Base-by-base conservation (phyloP, 2,797 vertebrate species). In the Helostoma temminkii region DNA sequence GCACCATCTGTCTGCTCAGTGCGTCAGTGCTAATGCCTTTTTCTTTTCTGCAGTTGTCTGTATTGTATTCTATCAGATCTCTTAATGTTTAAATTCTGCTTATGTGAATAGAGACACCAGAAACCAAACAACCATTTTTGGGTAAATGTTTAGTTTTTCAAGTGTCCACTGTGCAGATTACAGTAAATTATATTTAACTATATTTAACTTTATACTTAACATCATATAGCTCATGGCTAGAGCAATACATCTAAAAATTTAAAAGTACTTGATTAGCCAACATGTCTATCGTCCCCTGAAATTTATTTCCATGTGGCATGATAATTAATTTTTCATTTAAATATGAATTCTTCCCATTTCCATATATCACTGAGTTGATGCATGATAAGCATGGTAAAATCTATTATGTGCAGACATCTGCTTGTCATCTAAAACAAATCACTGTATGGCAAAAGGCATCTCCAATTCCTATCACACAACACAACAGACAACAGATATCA, bases 1-100 rank as follows among this genome's bases (percentile, higher is more conserved):
- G 7, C 77, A 32, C 63, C 74, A 82, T 83, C 71, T 81, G 75
- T 77, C 70, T 62, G 42, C 52, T 54, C 22, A 11, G 26, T 47
- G 16, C 22, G 1, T 72, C 52, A 58, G 32, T 25, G 41, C 18
- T 28, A 52, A 26, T 21, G 21, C 14, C 18, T 52, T 60, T 59
- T 52, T 45, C 24, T 64, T 19, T 11, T 18, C 25, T 48, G 1
- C 47, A 63, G 26, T 57, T 43, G 5, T 36, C 36, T 50, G 5
- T 60, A 21, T 39, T 46, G n/a, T 7, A 18, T 55, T 30, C 1
- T 41, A 9, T 22, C 5, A 12, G 18, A 63, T 59, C 6, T 30
- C 14, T 39, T 61, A 2, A 58, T 15, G 0, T 37, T 48, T 55
- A 1, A 18, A 9, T 18, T 43, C 15, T 45, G 15, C 10, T 26